phyloP scores from a whole-genome alignment of 2,888 invertebrate genomes.

The Eumacrocentrus americanus region DNA sequence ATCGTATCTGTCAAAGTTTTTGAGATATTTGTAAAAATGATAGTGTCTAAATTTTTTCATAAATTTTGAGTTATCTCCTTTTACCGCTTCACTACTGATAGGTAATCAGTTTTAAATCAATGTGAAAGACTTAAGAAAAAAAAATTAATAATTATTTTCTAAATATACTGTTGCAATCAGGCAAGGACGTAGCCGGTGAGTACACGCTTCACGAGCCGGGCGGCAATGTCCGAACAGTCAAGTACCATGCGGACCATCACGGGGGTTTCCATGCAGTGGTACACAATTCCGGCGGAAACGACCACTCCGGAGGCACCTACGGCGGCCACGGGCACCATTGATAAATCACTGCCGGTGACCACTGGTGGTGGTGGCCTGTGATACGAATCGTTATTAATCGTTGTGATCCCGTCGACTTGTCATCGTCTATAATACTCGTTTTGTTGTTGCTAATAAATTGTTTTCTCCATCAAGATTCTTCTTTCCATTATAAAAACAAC shows the following conservation, averaged over 20 bases:
- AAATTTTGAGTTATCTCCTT: too few relatives aligned
- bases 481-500: too few relatives aligned
- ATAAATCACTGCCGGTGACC: constrained; percentile 35
- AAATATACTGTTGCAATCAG: neutral
- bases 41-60: too few relatives aligned
- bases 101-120: too few relatives aligned
- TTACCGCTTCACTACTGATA: too few relatives aligned
- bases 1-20: too few relatives aligned
- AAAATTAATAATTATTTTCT: neutral
- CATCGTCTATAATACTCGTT: constrained; percentile 3
- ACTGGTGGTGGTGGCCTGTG: too few relatives aligned
- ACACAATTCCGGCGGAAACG: constrained; percentile 40
- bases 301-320: constrained; percentile 33
- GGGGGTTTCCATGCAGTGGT: constrained; percentile 51
- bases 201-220: constrained; percentile 53
- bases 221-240: constrained; percentile 45
- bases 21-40: too few relatives aligned
- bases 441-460: constrained; percentile 33
- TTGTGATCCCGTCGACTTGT: constrained; percentile 19
- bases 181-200: constrained; percentile 42
- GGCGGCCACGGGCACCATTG: constrained; percentile 33
- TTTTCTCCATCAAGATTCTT: too few relatives aligned
- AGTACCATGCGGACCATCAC: constrained; percentile 45
- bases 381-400: constrained; percentile 38
- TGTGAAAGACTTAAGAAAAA: too few relatives aligned